Evolutionary conservation across 2,888 invertebrate genomes (phyloP).

Genomic region (Lithophane leautieri): DNA sequence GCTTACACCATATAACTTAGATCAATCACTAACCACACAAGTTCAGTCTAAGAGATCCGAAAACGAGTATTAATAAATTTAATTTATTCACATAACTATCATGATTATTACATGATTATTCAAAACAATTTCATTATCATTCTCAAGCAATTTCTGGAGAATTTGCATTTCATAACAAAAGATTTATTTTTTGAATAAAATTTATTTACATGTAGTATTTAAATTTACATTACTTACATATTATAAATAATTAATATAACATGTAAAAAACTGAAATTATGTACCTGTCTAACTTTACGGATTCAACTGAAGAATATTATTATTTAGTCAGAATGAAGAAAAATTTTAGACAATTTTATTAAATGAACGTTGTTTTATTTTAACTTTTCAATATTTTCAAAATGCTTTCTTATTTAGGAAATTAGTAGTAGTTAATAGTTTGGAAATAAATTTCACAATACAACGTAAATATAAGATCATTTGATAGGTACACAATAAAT

Average conservation of each 20-base stretch:
- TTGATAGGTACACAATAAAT: constrained; percentile 22
- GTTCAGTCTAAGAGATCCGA: constrained; percentile 63
- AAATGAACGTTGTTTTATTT: background rate
- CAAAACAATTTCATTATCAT: background rate
- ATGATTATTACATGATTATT: background rate
- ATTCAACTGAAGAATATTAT: background rate
- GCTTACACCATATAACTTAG: constrained; percentile 32
- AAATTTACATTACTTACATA: too few species aligned
- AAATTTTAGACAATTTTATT: too few species aligned
- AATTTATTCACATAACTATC: background rate
- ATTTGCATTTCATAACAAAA: constrained; percentile 10
- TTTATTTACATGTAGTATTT: background rate
- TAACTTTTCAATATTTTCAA: background rate
- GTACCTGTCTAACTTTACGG: background rate
- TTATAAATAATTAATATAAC: too few species aligned
- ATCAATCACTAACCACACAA: constrained; percentile 65
- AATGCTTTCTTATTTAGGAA: background rate
- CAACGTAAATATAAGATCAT: background rate
- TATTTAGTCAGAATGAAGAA: background rate
- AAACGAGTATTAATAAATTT: constrained; percentile 41
- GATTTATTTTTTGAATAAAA: background rate
- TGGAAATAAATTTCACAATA: background rate
- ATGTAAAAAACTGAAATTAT: background rate
- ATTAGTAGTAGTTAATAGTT: too few species aligned
- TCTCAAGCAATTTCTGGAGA: background rate